Evolutionary conservation across 1,140 invertebrate genomes (phyloP).

Genomic region (Hyles vespertilio): DNA sequence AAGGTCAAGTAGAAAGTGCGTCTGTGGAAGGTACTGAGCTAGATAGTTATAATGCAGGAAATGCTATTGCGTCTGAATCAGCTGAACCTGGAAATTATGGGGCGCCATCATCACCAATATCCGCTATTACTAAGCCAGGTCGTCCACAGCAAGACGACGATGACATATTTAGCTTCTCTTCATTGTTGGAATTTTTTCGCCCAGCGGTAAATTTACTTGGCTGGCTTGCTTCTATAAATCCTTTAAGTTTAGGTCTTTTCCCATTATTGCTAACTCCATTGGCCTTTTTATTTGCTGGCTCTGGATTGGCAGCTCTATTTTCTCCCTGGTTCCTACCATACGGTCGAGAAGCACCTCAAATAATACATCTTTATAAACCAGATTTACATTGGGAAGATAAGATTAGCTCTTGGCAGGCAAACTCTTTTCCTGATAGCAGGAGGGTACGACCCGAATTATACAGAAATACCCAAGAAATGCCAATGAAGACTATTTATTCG

Average conservation of each 20-base stretch:
- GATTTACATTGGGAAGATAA: slow-evolving; percentile 55
- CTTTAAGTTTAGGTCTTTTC: slow-evolving; percentile 53
- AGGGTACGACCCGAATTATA: slow-evolving; percentile 16
- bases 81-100: slow-evolving; percentile 34
- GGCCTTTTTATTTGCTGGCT: slow-evolving; percentile 55
- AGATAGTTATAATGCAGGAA: slow-evolving; percentile 53
- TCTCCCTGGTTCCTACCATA: slow-evolving; percentile 48
- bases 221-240: slow-evolving; percentile 61
- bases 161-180: slow-evolving; percentile 51
- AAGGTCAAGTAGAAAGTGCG: slow-evolving; percentile 44
- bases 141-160: slow-evolving; percentile 42
- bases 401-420: slow-evolving; percentile 45
- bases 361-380: slow-evolving; percentile 37
- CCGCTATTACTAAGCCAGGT: slow-evolving; percentile 39
- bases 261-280: slow-evolving; percentile 56
- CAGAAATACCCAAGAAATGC: slow-evolving; percentile 20
- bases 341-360: slow-evolving; percentile 50
- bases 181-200: slow-evolving; percentile 48
- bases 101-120: slow-evolving; percentile 35
- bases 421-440: slow-evolving; percentile 38
- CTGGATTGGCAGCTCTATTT: slow-evolving; percentile 50
- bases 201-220: slow-evolving; percentile 53
- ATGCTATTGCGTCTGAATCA: slow-evolving; percentile 34
- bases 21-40: slow-evolving; percentile 50
- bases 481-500: not conserved